Evolutionary conservation across 1,140 invertebrate genomes (phyloP), one percentile per base, ranked within the genome.

Genomic region (Drosophila repletoides): DNA sequence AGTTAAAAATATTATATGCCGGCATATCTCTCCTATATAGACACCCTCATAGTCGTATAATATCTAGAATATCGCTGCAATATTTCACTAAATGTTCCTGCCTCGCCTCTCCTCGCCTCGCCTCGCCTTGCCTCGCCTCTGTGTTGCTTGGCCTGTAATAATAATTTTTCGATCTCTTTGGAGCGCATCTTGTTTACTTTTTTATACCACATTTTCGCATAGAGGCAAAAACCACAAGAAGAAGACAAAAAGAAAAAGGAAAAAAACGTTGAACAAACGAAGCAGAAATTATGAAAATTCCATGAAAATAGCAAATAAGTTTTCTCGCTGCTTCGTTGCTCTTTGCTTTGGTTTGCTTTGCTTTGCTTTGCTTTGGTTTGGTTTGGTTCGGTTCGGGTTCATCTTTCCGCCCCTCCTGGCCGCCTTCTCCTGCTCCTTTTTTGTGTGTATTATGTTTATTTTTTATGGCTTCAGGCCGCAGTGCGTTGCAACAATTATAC

Each of bases 251-350:
- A 38, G 9, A 0, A 26, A 22, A n/a, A 7, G 31, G 53, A 49
- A 10, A 46, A 26, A 19, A 59, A 73, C 58, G 34, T 46, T 34
- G 26, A 63, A 69, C 46, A 77, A 69, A 71, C 76, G 53, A 75
- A 76, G 76, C 72, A 67, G 72, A 80, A 80, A 83, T 84, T 77
- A 83, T 83, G 79, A 81, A 83, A 83, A 74, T 83, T 83, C 79
- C 79, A 69, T 83, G 77, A 83, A 83, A 84, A 84, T 83, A 77
- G 77, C 77, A 84, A 84, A 83, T 84, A 83, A 79, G 69, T 84
- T 84, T 84, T 75, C 76, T 76, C 33, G 64, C 38, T 59, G 60
- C 51, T 55, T 36, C 46, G 41, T 9, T 48, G 56, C 22, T 40
- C 43, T 49, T n/a, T n/a, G n/a, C 22, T 24, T 10, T 40, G 21